Conservation (phyloP, 2,113 vertebrate species). For the Pyxicephalus adspersus region DNA sequence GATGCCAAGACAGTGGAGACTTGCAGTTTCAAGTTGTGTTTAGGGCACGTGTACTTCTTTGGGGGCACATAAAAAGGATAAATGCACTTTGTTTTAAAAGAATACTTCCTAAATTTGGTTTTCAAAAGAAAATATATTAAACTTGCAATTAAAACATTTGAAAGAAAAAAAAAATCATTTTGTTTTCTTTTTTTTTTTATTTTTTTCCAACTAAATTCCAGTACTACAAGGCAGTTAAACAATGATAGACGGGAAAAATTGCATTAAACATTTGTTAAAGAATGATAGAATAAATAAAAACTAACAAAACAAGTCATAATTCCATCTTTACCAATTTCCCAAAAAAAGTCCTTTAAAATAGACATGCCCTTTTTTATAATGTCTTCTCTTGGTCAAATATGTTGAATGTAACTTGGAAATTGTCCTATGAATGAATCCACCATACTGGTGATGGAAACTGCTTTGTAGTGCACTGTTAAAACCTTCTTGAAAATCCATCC, state of each 20-base stretch:
- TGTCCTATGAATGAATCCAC: slow-evolving; percentile 81
- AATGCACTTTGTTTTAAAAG: no score
- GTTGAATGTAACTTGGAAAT: slow-evolving; percentile 78
- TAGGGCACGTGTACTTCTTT: no score
- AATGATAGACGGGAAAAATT: slow-evolving; percentile 77
- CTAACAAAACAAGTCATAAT: slow-evolving; percentile 85
- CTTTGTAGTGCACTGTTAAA: slow-evolving; percentile 80
- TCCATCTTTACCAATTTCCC: slow-evolving; percentile 74
- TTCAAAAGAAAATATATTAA: no score
- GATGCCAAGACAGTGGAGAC: no score
- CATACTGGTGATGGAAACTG: slow-evolving; percentile 73
- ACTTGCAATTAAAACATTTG: neutral
- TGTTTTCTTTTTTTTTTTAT: slow-evolving; percentile 65
- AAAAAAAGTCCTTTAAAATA: slow-evolving; percentile 80
- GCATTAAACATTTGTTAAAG: slow-evolving; percentile 87
- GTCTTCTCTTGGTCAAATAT: slow-evolving; percentile 79
- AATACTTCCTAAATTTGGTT: neutral
- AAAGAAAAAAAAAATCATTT: neutral
- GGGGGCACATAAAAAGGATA: no score
- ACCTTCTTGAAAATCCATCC: slow-evolving; percentile 81
- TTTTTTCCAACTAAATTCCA: slow-evolving; percentile 93
- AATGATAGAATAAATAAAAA: slow-evolving; percentile 85
- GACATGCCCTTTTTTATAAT: slow-evolving; percentile 76
- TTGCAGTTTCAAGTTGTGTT: no score
- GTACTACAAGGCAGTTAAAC: slow-evolving; percentile 90